phyloP scores from a whole-genome alignment of 2,888 invertebrate genomes.

The Mayetiola destructor region DNA sequence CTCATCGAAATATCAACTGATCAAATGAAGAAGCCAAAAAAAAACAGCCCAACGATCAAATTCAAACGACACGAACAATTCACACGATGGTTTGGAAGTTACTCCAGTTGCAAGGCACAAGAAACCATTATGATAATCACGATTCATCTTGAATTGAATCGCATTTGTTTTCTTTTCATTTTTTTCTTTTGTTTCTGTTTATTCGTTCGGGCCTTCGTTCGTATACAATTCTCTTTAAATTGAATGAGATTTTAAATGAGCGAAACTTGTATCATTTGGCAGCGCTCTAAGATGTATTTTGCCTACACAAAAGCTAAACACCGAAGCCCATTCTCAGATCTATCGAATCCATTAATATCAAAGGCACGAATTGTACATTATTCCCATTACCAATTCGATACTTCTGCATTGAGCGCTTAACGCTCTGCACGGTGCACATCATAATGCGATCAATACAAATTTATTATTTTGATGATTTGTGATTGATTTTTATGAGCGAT shows the following conservation, averaged over 20 bases:
- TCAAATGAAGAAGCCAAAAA: not conserved
- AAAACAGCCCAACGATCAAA: not conserved
- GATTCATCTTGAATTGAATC: slow-evolving; percentile 3
- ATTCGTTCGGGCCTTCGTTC: not conserved
- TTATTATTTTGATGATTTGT: slow-evolving; percentile 8
- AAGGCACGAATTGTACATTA: slow-evolving; percentile 9
- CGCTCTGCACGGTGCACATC: too few relatives aligned
- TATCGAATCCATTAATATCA: slow-evolving; percentile 7
- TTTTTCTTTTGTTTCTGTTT: not conserved
- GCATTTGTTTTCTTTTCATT: not conserved
- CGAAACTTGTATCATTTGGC: not conserved
- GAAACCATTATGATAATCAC: slow-evolving; percentile 7
- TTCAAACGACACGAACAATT: not conserved
- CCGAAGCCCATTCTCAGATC: too few relatives aligned
- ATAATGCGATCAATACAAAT: slow-evolving; percentile 1
- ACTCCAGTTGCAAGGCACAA: not conserved
- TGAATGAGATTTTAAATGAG: not conserved
- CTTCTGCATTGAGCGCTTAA: too few relatives aligned
- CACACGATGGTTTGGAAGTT: not conserved
- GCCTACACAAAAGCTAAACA: too few relatives aligned
- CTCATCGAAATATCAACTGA: not conserved
- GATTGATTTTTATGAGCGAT: not conserved
- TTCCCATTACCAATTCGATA: slow-evolving; percentile 9
- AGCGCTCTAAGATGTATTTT: too few relatives aligned
- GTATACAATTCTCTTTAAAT: not conserved